phyloP scores from a whole-genome alignment of 2,797 vertebrate species.

The Gymnodraco acuticeps region DNA sequence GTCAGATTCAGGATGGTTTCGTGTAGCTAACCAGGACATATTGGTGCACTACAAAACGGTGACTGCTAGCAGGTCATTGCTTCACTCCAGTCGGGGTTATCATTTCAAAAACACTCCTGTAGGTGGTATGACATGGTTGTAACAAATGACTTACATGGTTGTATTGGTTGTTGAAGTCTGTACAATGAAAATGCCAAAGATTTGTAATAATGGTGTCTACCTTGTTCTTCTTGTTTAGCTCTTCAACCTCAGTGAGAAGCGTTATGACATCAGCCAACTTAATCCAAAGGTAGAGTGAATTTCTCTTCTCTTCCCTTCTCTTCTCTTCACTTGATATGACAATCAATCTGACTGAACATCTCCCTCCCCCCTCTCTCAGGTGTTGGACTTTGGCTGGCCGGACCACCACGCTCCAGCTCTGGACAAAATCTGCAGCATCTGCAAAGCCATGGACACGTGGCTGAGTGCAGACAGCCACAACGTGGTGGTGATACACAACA shows the following conservation, averaged over 20 bases:
- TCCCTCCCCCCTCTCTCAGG: constrained; percentile 75
- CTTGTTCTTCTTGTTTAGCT: constrained; percentile 82
- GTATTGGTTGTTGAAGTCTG: too few relatives aligned
- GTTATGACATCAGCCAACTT: constrained; percentile 92
- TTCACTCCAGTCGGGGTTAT: too few relatives aligned
- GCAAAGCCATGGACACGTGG: constrained; percentile 99
- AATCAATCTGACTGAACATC: background rate
- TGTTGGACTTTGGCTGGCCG: constrained; percentile 97
- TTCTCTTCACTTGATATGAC: background rate
- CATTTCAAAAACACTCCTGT: too few relatives aligned
- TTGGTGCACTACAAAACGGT: too few relatives aligned
- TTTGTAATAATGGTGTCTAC: background rate
- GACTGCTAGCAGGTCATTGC: too few relatives aligned
- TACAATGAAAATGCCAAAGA: background rate
- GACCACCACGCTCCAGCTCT: constrained; percentile 96
- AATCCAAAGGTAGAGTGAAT: constrained; percentile 89
- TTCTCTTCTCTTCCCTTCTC: background rate
- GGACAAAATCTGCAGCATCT: constrained; percentile 99
- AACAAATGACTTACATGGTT: too few relatives aligned
- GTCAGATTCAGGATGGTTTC: too few relatives aligned
- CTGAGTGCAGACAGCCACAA: constrained; percentile 92
- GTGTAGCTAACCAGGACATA: too few relatives aligned
- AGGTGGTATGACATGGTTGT: too few relatives aligned
- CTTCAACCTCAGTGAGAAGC: constrained; percentile 96
- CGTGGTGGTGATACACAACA: constrained; percentile 96